Evolutionary conservation across 2,797 vertebrate species (phyloP).

Genomic region (Eospalax fontanierii): DNA sequence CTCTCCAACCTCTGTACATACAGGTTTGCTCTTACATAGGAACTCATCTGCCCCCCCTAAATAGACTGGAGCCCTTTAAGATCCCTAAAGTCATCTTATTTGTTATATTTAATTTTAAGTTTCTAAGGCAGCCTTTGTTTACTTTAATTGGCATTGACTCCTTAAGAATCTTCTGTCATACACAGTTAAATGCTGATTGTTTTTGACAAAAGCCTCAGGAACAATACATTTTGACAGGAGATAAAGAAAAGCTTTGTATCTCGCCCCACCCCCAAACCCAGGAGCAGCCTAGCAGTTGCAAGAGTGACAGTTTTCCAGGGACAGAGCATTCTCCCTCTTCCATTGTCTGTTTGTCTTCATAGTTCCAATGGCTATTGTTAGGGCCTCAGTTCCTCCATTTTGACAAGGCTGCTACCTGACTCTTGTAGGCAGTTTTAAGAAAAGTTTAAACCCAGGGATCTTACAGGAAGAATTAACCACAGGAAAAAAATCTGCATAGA

Average conservation of each 20-base stretch:
- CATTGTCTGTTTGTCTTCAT: accelerated
- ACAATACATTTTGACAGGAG: not conserved
- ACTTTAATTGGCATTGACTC: not conserved
- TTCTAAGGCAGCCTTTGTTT: not conserved
- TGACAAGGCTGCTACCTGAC: no score
- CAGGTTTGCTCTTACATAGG: not conserved
- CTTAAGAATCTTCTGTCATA: not conserved
- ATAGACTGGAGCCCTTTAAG: not conserved
- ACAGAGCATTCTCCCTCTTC: not conserved
- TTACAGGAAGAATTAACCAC: no score
- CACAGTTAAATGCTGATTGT: not conserved
- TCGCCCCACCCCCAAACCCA: not conserved
- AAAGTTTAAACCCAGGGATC: no score
- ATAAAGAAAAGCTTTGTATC: not conserved
- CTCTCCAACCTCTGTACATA: not conserved
- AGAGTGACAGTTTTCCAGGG: not conserved
- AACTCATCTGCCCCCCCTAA: not conserved
- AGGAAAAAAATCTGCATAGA: no score
- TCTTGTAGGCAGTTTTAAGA: no score
- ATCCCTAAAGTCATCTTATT: not conserved
- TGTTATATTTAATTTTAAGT: not conserved
- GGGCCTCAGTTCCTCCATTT: no score
- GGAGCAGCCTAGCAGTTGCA: not conserved
- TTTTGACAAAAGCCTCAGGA: not conserved
- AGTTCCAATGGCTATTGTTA: not conserved